phyloP scores from a whole-genome alignment of 2,888 invertebrate species.

The Andrena camellia region DNA sequence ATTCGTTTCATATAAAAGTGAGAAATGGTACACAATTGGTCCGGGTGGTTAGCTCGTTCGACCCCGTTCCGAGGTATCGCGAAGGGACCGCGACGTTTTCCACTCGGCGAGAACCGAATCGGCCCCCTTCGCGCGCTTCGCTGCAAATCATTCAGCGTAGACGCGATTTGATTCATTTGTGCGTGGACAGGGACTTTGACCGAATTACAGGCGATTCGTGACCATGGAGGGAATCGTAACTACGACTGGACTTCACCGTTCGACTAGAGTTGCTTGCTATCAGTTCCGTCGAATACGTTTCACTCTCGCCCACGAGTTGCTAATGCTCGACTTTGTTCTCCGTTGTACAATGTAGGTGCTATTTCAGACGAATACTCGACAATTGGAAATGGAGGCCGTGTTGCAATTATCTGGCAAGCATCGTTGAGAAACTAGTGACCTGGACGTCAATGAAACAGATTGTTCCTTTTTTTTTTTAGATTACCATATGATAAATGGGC shows the following conservation, averaged over 20 bases:
- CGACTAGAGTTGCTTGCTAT: constrained; percentile 32
- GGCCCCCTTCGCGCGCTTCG: neutral
- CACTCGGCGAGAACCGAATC: constrained; percentile 4
- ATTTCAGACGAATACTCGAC: too few relatives aligned
- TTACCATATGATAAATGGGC: too few relatives aligned
- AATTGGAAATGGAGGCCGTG: too few relatives aligned
- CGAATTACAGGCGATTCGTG: constrained; percentile 26
- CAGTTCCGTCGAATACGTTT: constrained; percentile 31
- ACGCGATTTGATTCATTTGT: constrained; percentile 39
- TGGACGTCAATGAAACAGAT: too few relatives aligned
- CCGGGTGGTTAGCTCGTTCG: constrained; percentile 60
- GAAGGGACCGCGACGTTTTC: constrained; percentile 25
- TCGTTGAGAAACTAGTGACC: too few relatives aligned
- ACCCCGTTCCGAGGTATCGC: constrained; percentile 55
- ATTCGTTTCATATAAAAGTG: constrained; percentile 78
- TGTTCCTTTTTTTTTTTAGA: too few relatives aligned
- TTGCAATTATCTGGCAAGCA: too few relatives aligned
- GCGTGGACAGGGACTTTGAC: constrained; percentile 6
- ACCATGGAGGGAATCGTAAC: constrained; percentile 32
- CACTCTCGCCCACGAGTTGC: constrained; percentile 33
- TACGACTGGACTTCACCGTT: constrained; percentile 5
- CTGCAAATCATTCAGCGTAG: constrained; percentile 15
- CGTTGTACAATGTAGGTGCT: neutral
- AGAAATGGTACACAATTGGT: constrained; percentile 79
- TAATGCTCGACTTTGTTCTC: neutral